phyloP scores from a whole-genome alignment of 2,113 vertebrate species.

The Octodon degus region DNA sequence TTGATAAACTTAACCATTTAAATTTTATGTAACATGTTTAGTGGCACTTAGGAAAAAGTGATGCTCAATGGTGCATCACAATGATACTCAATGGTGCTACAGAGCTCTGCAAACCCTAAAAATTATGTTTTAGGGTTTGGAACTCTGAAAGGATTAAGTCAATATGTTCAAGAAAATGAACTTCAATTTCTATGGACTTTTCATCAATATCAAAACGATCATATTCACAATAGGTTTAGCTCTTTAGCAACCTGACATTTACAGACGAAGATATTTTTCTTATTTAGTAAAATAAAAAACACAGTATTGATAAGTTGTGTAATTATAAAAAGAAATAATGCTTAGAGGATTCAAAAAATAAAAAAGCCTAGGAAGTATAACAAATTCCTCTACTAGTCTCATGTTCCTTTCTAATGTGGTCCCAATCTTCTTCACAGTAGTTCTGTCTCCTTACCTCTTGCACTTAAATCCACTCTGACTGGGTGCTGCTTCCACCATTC shows the following conservation, averaged over 20 bases:
- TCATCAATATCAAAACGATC: not conserved
- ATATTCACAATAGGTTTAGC: not conserved
- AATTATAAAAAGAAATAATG: conserved; percentile 26
- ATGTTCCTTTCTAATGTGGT: not conserved
- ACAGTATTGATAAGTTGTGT: not conserved
- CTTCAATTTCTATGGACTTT: not conserved
- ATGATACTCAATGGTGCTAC: not conserved
- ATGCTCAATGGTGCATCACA: not conserved
- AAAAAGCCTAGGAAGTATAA: not conserved
- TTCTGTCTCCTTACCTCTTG: not conserved
- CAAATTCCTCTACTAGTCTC: not conserved
- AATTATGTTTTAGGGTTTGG: not conserved
- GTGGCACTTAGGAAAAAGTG: not conserved
- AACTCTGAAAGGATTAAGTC: not conserved
- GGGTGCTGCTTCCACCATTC: not conserved
- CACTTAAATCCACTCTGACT: not conserved
- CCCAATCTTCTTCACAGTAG: not conserved
- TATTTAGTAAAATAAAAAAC: conserved; percentile 12
- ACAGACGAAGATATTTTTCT: not conserved
- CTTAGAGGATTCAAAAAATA: not conserved
- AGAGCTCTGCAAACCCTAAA: not conserved
- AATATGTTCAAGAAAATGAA: not conserved
- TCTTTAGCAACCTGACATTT: not conserved
- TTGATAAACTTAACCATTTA: not conserved
- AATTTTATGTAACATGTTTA: conserved; percentile 8